A percentile compares a stretch with the other conserved stretches of the same genome.
Conservation (phyloP, 2,888 invertebrate species). For the Drosophila rellima region DNA sequence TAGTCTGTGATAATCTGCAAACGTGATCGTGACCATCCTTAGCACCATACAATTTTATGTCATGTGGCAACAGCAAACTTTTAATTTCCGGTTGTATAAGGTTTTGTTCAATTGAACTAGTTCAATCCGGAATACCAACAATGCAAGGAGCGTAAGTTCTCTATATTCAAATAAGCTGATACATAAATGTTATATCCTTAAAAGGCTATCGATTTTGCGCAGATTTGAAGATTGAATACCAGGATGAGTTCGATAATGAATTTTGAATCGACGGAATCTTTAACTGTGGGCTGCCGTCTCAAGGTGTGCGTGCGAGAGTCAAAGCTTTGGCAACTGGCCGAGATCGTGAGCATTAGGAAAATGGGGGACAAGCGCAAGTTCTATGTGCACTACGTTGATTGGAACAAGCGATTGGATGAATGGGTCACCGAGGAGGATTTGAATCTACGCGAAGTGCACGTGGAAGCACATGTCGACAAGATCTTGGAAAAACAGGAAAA, state of each 20-base stretch:
- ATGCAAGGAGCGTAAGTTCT: background rate
- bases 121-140: background rate
- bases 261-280: background rate
- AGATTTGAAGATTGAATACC: no score
- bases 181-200: background rate
- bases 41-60: background rate
- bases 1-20: no score
- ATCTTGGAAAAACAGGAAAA: background rate
- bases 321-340: slow-evolving; percentile 97
- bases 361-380: slow-evolving; percentile 89
- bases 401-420: slow-evolving; percentile 98
- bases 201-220: background rate
- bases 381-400: slow-evolving; percentile 99
- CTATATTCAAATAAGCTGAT: background rate
- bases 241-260: background rate
- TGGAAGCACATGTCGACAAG: slow-evolving; percentile 87
- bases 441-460: slow-evolving; percentile 96
- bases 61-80: background rate
- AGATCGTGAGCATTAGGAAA: slow-evolving; percentile 97
- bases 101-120: slow-evolving; percentile 1
- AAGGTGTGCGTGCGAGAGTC: slow-evolving; percentile 97
- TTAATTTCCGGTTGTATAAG: background rate
- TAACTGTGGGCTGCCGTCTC: slow-evolving; percentile 96
- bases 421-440: slow-evolving; percentile 98
- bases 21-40: background rate